phyloP scores from a whole-genome alignment of 2,888 invertebrate species.

The Chaetogeoica ovagalla region DNA sequence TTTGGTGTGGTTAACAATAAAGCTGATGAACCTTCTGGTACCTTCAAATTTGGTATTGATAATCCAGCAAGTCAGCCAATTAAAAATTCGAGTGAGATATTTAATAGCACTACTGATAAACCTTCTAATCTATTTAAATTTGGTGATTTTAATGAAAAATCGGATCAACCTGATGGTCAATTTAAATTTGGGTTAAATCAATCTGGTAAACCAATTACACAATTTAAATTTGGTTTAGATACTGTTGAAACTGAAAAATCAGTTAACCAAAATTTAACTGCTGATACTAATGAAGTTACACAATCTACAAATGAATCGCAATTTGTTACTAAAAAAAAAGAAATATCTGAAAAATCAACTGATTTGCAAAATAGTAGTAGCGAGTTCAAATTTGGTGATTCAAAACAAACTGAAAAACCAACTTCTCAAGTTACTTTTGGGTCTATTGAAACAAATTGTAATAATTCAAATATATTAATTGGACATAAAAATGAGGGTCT shows the following conservation, averaged over 20 bases:
- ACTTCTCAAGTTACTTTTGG: background rate
- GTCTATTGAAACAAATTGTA: slow-evolving; percentile 3
- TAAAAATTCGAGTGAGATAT: background rate
- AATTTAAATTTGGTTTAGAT: slow-evolving; percentile 52
- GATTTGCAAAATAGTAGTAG: slow-evolving; percentile 7
- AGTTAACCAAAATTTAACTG: background rate
- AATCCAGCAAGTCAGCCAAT: background rate
- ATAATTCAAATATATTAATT: background rate
- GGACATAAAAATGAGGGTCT: slow-evolving; percentile 14
- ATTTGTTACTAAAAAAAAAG: slow-evolving; percentile 21
- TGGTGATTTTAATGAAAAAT: background rate
- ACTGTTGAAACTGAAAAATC: slow-evolving; percentile 29
- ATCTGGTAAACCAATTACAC: background rate
- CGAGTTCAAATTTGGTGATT: slow-evolving; percentile 8
- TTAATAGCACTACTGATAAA: slow-evolving; percentile 11
- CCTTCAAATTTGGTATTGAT: slow-evolving; percentile 9
- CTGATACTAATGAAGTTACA: background rate
- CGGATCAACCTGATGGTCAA: slow-evolving; percentile 35
- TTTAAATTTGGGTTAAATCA: slow-evolving; percentile 13
- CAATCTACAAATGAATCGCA: slow-evolving; percentile 2
- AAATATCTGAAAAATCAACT: background rate
- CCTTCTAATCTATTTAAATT: slow-evolving; percentile 21
- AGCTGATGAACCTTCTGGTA: background rate
- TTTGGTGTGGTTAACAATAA: slow-evolving; percentile 18
- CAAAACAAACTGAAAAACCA: background rate